Conservation (phyloP, 1,140 invertebrate species). For the Brachionus koreanus region DNA sequence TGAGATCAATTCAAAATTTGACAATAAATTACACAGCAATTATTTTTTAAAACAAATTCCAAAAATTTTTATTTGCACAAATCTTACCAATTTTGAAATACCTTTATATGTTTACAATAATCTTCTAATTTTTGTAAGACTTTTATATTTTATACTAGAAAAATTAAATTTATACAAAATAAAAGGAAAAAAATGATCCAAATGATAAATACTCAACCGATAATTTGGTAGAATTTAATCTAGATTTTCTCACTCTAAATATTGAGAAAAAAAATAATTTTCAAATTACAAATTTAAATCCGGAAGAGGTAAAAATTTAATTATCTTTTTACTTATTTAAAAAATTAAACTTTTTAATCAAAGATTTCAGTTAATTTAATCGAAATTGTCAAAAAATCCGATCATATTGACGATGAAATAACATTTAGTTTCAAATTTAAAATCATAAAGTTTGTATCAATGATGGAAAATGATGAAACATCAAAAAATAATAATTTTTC, state of each 20-base stretch:
- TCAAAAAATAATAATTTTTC: neutral
- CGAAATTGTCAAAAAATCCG: neutral
- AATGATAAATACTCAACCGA: neutral
- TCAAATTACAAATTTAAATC: constrained; percentile 3
- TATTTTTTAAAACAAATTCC: neutral
- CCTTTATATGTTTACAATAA: constrained; percentile 1
- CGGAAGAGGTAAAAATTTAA: neutral
- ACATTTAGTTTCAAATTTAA: neutral
- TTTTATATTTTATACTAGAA: neutral
- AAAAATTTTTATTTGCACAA: constrained; percentile 9
- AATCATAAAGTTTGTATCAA: neutral
- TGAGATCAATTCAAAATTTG: neutral
- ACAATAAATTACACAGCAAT: neutral
- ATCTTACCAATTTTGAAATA: constrained; percentile 43
- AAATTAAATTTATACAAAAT: neutral
- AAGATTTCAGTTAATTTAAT: neutral
- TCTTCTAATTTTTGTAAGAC: constrained; percentile 5
- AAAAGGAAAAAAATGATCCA: neutral
- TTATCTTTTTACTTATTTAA: neutral
- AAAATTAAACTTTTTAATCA: neutral
- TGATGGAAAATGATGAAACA: neutral
- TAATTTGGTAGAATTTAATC: neutral
- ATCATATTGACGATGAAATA: neutral
- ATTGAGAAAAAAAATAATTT: neutral
- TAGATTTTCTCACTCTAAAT: neutral